phyloP scores from a whole-genome alignment of 2,113 vertebrate species.

The Cyprinodon variegatus region DNA sequence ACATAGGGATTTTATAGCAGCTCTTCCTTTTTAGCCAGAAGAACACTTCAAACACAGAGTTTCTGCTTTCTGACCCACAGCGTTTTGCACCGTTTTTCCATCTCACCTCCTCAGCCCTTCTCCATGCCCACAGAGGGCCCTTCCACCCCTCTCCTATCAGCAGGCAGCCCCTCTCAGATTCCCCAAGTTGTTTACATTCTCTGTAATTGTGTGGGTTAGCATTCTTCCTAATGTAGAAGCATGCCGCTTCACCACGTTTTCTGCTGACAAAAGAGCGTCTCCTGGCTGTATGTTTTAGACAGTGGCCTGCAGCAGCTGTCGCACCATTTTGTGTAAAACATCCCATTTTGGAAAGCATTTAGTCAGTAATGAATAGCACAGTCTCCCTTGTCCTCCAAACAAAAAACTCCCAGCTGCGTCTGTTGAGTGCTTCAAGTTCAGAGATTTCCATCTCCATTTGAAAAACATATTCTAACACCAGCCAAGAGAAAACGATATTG shows the following conservation, averaged over 20 bases:
- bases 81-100: slow-evolving; percentile 39
- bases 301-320: slow-evolving; percentile 9
- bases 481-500: not conserved
- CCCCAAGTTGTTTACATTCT: slow-evolving; percentile 56
- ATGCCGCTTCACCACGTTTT: slow-evolving; percentile 1
- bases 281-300: slow-evolving; percentile 19
- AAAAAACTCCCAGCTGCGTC: not conserved
- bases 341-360: not conserved
- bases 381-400: not conserved
- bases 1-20: slow-evolving; percentile 28
- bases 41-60: slow-evolving; percentile 14
- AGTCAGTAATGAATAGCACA: slow-evolving; percentile 8
- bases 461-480: not conserved
- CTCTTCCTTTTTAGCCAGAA: not conserved
- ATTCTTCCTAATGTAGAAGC: slow-evolving; percentile 9
- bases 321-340: not conserved
- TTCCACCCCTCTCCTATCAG: not conserved
- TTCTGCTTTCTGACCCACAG: slow-evolving; percentile 27
- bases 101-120: slow-evolving; percentile 37
- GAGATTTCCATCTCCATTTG: slow-evolving; percentile 1
- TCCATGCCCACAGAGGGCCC: not conserved
- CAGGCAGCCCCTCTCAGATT: slow-evolving; percentile 14
- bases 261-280: slow-evolving; percentile 12
- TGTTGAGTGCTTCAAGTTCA: slow-evolving; percentile 8
- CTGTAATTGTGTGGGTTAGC: slow-evolving; percentile 36